Evolutionary conservation across 2,797 vertebrate species (phyloP), one percentile per base, ranked within the genome.

Genomic region (Tenualosa thibaudeaui): DNA sequence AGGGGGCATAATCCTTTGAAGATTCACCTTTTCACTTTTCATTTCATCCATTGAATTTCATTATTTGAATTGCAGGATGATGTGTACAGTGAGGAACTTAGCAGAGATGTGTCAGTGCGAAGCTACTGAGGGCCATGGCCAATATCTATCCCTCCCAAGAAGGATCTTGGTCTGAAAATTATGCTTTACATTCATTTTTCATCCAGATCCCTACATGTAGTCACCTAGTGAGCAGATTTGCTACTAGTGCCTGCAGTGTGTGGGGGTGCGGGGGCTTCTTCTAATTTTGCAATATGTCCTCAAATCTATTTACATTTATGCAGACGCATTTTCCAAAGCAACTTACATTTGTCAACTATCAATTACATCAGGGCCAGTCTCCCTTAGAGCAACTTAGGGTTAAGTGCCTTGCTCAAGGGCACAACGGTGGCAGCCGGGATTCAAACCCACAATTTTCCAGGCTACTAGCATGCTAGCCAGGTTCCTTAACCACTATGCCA

Each of bases 31-130:
- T 17, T 75, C 68, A 75, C 68, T 40, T 75, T 19, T 75, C 37
- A 19, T 43, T 75, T 75, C 68, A 37, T 75, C 43, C 68, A 43
- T 75, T 75, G 68, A 75, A 75, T 75, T 75, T 75, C 68, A 75
- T 71, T 71, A 71, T 75, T 75, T 75, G 13, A 37, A 17, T 40
- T 75, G 37, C 65, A 71, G 65, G 24, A 13, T 71, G 68, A 37
- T 75, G 68, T 75, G 58, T 62, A 62, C 68, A 75, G 68, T 15
- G 37, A 40, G 68, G 68, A 37, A 37, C 37, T 37, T 43, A 75
- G 68, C 37, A 5, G 68, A 75, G 68, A 75, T 19, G 6, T 75
- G 68, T 22, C 68, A 43, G 37, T 75, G 68, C 4, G 68, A 75
- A 19, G 1, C 68, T 40, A 43, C 31, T 10, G 40, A 15, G 22